Evolutionary conservation across 2,797 vertebrate genomes (phyloP).

Genomic region (Squalus acanthias): DNA sequence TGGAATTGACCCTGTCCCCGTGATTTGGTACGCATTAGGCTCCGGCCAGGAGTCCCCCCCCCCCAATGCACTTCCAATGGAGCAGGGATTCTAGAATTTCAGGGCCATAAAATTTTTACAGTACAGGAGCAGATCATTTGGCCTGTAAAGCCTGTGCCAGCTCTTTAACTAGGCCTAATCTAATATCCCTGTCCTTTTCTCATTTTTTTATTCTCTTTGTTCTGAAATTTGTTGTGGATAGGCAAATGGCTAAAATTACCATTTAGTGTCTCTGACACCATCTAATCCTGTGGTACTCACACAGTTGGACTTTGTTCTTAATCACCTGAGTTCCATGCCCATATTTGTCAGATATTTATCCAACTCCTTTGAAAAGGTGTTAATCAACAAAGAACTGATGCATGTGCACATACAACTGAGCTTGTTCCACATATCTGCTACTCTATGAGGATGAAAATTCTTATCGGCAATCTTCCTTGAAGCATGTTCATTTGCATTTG

Average conservation of each 20-base stretch:
- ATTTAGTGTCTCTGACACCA: not conserved
- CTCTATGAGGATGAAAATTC: not conserved
- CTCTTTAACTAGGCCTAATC: not conserved
- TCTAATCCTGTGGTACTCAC: not conserved
- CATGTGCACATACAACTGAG: not conserved
- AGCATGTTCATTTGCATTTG: not conserved
- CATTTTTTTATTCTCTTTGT: not conserved
- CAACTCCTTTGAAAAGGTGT: not conserved
- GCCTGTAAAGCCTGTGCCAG: not conserved
- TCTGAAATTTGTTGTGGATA: not conserved
- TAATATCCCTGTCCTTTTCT: not conserved
- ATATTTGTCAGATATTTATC: not conserved
- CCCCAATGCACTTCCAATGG: not conserved
- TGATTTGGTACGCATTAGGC: no score
- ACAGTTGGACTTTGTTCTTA: not conserved
- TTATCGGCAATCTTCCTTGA: not conserved
- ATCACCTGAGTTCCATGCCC: not conserved
- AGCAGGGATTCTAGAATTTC: not conserved
- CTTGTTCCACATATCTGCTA: not conserved
- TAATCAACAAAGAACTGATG: not conserved
- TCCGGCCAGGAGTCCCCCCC: no score
- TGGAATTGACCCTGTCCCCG: not conserved
- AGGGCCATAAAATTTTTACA: not conserved
- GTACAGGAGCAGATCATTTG: not conserved
- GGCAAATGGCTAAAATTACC: not conserved